Base-by-base conservation (phyloP, 2,113 vertebrate genomes). In the Hypomesus transpacificus region DNA sequence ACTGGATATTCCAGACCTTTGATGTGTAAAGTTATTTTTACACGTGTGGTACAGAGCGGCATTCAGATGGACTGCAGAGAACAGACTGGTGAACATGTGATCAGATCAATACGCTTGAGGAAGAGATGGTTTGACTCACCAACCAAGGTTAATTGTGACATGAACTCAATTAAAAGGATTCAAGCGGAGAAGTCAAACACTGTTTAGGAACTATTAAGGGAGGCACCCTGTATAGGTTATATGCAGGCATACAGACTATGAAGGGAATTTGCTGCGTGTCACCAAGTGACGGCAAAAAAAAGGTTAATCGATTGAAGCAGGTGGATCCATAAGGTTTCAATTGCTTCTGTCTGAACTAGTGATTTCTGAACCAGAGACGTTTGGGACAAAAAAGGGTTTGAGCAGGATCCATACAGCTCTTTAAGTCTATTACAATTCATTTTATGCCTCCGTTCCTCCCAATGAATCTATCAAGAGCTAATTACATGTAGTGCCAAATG, bases 141-240 rank as follows among this genome's bases (percentile, higher is more conserved):
- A 68, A 69, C 69, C 58, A 68, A 85, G 87, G 82, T 84, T 76
- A 68, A 74, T 77, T 77, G 70, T 69, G 22, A 68, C 79, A 77
- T 73, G 62, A 86, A 84, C 75, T 75, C 65, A 73, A 68, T 52
- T 73, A 66, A 72, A 77, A 58, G 56, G 70, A 77, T 80, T 74
- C 50, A 34, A 78, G 82, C 70, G 75, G 81, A 84, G 74, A 82
- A 83, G 75, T 81, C 81, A 85, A 81, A 85, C 75, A 76, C 65
- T 69, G 66, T 83, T 82, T 74, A 77, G 68, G 60, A 8, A 18
- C 14, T 54, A n/a, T 22, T 34, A 34, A 34, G 31, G 31, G 31
- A 46, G 9, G 39, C 7, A 2, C 39, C 7, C 39, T 13, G 31
- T 46, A 46, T 46, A 46, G 39, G 39, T 46, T 11, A 46, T 46